Evolutionary conservation across 2,113 vertebrate species (phyloP).

Genomic region (Gambusia affinis): DNA sequence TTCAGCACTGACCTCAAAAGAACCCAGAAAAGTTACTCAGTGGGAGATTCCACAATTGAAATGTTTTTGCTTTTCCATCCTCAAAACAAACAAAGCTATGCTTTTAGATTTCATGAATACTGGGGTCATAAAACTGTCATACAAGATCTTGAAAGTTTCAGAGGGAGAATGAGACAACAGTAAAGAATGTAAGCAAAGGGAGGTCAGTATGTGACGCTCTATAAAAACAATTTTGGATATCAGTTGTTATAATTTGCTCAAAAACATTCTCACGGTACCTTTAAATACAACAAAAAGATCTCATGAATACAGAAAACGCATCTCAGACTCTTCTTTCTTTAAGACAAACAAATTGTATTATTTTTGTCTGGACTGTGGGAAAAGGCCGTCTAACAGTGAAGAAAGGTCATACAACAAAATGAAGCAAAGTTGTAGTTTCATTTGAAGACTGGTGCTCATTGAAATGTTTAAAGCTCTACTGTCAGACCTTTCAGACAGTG

Average conservation of each 20-base stretch:
- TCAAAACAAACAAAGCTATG: conserved; percentile 1
- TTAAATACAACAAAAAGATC: background rate
- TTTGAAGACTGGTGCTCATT: background rate
- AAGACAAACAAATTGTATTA: background rate
- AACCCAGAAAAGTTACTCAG: background rate
- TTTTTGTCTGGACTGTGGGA: background rate
- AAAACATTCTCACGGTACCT: conserved; percentile 18
- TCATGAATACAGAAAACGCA: background rate
- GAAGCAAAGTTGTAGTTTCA: background rate
- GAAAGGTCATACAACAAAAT: background rate
- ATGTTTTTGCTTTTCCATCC: background rate
- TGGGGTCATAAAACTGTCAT: conserved; percentile 12
- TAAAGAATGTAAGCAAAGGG: conserved; percentile 16
- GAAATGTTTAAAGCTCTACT: too few species aligned
- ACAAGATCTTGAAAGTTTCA: conserved; percentile 11
- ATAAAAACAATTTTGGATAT: conserved; percentile 9
- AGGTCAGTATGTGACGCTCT: background rate
- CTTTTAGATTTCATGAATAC: conserved; percentile 3
- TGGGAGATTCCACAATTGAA: background rate
- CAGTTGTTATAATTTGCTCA: conserved; percentile 5
- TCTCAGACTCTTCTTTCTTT: background rate
- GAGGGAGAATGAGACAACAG: background rate
- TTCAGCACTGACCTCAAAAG: background rate
- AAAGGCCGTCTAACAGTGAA: background rate
- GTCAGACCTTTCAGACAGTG: too few species aligned